Base-by-base conservation (phyloP, 2,113 vertebrate genomes). In the Porphyrio hochstetteri region DNA sequence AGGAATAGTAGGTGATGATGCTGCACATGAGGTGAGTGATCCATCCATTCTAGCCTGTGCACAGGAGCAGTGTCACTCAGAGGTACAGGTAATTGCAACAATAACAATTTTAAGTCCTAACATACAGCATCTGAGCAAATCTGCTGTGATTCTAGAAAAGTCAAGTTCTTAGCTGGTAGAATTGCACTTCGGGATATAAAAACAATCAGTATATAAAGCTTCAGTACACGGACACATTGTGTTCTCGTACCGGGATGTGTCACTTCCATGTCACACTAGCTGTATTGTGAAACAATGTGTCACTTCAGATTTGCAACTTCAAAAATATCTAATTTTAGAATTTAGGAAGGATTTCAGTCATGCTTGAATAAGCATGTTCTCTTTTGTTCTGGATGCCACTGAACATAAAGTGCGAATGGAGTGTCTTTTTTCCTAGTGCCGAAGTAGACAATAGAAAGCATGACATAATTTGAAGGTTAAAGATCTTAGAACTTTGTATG, bases 351-450 rank as follows among this genome's bases (percentile, higher is more conserved):
- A 36, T 72, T 93, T 68, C 5, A 16, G 24, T 76, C 13, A 10
- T 10, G 4, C 17, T 86, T 17, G 28, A 76, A 82, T 70, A 55
- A 71, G 18, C 3, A 23, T 35, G 28, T 12, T 70, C 11, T 74
- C 19, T 74, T 15, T 35, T 11, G 7, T 50, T 82, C 60, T 50
- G 29, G 16, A 31, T 77, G 20, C 5, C 23, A 15, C 31, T 46
- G 29, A 42, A 65, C 50, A 7, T 71, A 36, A 70, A 56, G 10
- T 11, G 9, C 0, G 0, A 94, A 59, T 11, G 12, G 8, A 29
- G 11, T 50, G 75, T 82, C 4, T 38, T 50, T 67, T 65, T 38
- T 79, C 59, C 48, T 69, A 69, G 60, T 42, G 15, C 4, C 60
- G 19, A 72, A 72, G 38, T 36, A 70, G 67, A 27, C 24, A 48